Evolutionary conservation across 2,888 invertebrate species (phyloP).

Genomic region (Philereme vetulata): DNA sequence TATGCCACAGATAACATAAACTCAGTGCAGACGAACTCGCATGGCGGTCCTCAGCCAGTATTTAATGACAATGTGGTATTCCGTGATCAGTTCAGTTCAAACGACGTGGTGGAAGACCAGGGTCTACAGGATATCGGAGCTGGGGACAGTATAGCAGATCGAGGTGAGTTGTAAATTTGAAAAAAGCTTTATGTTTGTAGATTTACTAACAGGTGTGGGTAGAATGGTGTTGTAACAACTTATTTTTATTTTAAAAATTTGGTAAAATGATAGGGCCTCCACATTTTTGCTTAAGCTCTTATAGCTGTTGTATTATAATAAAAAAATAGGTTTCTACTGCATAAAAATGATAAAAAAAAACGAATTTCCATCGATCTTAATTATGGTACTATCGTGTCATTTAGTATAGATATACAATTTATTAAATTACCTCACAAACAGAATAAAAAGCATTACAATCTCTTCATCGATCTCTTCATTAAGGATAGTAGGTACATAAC

Average conservation of each 20-base stretch:
- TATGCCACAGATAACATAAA: constrained; percentile 69
- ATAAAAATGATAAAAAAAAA: no score
- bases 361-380: no score
- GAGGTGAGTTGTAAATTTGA: constrained; percentile 80
- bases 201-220: not conserved
- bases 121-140: constrained; percentile 86
- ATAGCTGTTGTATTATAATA: no score
- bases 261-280: no score
- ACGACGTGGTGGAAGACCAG: constrained; percentile 84
- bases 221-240: not conserved
- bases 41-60: constrained; percentile 58
- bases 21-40: constrained; percentile 74
- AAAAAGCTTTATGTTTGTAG: not conserved
- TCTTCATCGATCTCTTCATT: no score
- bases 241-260: not conserved
- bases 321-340: no score
- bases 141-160: constrained; percentile 83
- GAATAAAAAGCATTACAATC: no score
- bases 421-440: no score
- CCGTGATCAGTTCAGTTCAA: constrained; percentile 85
- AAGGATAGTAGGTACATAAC: no score
- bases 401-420: no score
- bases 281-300: no score
- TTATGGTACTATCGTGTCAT: no score
- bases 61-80: constrained; percentile 75